These are phyloP conservation scores for Sitta carolinensis DNA, from an alignment of 2,797 vertebrate species.

Conservation along the genomic window DNA sequence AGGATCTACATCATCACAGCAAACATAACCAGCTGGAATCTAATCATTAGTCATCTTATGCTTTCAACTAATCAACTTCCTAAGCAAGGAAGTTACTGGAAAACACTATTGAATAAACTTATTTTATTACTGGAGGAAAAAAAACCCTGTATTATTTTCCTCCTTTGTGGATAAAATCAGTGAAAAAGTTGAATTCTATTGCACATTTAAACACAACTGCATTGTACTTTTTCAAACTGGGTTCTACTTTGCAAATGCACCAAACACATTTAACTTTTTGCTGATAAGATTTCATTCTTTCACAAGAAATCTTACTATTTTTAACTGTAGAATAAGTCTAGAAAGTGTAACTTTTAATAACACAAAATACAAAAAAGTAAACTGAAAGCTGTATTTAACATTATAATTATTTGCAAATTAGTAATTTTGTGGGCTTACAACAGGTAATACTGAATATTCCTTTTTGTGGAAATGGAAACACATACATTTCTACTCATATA, in stretches of 20 bases:
- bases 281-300: background rate
- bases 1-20: background rate
- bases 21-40: background rate
- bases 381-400: background rate
- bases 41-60: background rate
- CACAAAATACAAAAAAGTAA: background rate
- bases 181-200: background rate
- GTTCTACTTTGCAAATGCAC: background rate
- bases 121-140: background rate
- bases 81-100: background rate
- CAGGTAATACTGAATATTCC: background rate
- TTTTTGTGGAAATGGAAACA: slow-evolving; percentile 7
- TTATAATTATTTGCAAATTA: background rate
- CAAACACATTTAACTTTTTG: background rate
- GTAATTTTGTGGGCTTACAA: background rate
- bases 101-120: background rate
- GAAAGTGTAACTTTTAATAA: background rate
- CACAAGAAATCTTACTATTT: background rate
- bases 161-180: background rate
- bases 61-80: background rate
- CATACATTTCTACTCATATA: background rate
- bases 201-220: background rate
- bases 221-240: background rate
- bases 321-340: background rate
- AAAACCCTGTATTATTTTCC: background rate